A percentile compares a stretch with the other conserved stretches of the same genome.
Conservation (phyloP, 2,113 vertebrate genomes). For the Corapipo altera region DNA sequence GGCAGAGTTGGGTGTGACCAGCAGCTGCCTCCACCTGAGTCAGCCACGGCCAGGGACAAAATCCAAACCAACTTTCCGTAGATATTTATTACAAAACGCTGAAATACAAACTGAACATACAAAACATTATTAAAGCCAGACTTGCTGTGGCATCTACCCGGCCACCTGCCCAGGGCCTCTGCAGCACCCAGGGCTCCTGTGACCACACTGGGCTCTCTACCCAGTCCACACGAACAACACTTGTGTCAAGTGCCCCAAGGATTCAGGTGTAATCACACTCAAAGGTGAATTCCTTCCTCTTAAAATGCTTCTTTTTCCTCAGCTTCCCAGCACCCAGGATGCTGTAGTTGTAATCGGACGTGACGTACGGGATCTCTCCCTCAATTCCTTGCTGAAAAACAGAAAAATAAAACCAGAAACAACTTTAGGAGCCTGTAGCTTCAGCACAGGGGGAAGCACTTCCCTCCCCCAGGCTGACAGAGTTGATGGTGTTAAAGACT, state of each 20-base stretch:
- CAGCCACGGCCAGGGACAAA: not conserved
- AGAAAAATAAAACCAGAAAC: not conserved
- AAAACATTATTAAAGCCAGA: not conserved
- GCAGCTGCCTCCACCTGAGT: accelerated
- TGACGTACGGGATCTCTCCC: constrained; percentile 87
- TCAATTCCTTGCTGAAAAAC: constrained; percentile 77
- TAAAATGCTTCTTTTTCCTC: constrained; percentile 73
- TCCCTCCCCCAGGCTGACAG: too few relatives aligned
- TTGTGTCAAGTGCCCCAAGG: not conserved
- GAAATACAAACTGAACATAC: not conserved
- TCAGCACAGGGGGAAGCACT: accelerated
- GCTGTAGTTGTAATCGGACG: constrained; percentile 86
- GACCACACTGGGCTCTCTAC: too few relatives aligned
- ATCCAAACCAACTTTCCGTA: not conserved
- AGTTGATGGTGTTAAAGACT: not conserved
- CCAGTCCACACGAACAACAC: not conserved
- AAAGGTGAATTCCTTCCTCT: not conserved
- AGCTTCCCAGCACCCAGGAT: constrained; percentile 85
- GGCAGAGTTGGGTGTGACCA: too few relatives aligned
- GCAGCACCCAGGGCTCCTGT: not conserved
- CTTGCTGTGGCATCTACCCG: accelerated
- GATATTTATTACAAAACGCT: constrained; percentile 44
- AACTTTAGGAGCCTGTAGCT: accelerated
- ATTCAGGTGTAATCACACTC: not conserved
- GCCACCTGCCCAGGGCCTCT: not conserved